Percentiles rank a stretch among this genome's conserved stretches.
Conservation (phyloP, 1,140 invertebrate genomes). For the Calliphora vicina region DNA sequence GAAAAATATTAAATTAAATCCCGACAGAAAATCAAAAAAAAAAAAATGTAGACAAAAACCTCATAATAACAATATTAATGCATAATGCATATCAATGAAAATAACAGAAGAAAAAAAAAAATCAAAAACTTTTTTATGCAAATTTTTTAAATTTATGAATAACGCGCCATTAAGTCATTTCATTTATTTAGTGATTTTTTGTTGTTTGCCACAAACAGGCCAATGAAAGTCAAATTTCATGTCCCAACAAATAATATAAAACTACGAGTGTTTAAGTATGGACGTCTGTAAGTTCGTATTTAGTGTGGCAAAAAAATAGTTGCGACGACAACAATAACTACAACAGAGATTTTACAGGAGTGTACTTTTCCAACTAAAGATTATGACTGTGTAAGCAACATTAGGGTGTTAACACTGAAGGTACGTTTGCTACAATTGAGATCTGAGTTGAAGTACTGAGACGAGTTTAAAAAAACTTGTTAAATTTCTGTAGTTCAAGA, state of each 20-base stretch:
- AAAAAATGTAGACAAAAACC: not conserved
- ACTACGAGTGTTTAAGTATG: slow-evolving; percentile 5
- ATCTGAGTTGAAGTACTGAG: too few relatives aligned
- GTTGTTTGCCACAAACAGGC: slow-evolving; percentile 28
- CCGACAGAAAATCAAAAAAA: not conserved
- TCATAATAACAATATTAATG: slow-evolving; percentile 37
- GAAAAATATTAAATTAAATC: not conserved
- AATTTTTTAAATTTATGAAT: slow-evolving; percentile 61
- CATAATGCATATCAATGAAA: slow-evolving; percentile 39
- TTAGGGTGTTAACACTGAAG: too few relatives aligned
- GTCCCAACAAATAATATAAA: slow-evolving; percentile 38
- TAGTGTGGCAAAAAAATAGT: not conserved
- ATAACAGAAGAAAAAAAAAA: slow-evolving; percentile 29
- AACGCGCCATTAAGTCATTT: slow-evolving; percentile 61
- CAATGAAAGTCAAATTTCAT: slow-evolving; percentile 40
- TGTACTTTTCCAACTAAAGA: not conserved
- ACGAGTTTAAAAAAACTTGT: too few relatives aligned
- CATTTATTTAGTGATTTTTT: slow-evolving; percentile 46
- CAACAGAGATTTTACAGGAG: not conserved
- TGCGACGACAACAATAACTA: not conserved
- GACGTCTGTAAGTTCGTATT: too few relatives aligned
- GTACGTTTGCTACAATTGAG: too few relatives aligned
- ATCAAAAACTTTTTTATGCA: slow-evolving; percentile 39
- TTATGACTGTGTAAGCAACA: too few relatives aligned
- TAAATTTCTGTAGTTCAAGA: too few relatives aligned